Evolutionary conservation across 1,140 invertebrate genomes (phyloP).

Genomic region (Harpegnathos saltator): DNA sequence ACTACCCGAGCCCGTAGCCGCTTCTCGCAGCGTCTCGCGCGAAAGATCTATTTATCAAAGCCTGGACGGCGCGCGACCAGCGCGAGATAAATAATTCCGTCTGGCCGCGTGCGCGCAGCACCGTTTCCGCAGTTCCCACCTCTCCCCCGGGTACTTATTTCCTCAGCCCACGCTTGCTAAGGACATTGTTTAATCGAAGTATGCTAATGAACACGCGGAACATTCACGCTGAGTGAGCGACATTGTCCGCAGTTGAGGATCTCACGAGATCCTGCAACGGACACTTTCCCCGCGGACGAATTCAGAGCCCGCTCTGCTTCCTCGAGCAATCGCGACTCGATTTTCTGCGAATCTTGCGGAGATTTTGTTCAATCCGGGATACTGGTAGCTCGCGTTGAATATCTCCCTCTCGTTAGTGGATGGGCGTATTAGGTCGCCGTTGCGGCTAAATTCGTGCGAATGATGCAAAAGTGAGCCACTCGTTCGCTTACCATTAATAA

Average conservation of each 20-base stretch:
- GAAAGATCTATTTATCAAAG: constrained; percentile 68
- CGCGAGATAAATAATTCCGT: constrained; percentile 69
- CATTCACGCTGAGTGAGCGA: not conserved
- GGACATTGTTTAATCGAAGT: constrained; percentile 61
- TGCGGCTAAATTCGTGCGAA: not conserved
- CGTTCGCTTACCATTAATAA: not conserved
- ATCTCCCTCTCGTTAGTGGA: no score
- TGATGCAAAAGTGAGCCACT: not conserved
- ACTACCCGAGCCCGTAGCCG: not conserved
- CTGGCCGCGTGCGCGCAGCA: constrained; percentile 2
- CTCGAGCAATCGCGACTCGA: not conserved
- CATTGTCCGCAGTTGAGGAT: constrained; percentile 37
- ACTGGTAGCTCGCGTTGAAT: no score
- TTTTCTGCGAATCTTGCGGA: not conserved
- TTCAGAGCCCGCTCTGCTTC: no score
- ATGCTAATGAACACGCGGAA: constrained; percentile 52
- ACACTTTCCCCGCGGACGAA: not conserved
- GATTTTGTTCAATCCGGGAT: no score
- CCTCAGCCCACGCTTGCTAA: constrained; percentile 26
- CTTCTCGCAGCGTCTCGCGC: constrained; percentile 50
- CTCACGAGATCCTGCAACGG: constrained; percentile 11
- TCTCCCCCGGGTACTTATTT: constrained; percentile 48
- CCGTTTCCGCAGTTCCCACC: constrained; percentile 42
- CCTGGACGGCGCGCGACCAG: constrained; percentile 40
- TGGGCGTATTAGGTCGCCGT: not conserved